These are phyloP conservation scores for Fragum whitleyi DNA, from an alignment of 2,888 invertebrate species.

Conservation along the genomic window DNA sequence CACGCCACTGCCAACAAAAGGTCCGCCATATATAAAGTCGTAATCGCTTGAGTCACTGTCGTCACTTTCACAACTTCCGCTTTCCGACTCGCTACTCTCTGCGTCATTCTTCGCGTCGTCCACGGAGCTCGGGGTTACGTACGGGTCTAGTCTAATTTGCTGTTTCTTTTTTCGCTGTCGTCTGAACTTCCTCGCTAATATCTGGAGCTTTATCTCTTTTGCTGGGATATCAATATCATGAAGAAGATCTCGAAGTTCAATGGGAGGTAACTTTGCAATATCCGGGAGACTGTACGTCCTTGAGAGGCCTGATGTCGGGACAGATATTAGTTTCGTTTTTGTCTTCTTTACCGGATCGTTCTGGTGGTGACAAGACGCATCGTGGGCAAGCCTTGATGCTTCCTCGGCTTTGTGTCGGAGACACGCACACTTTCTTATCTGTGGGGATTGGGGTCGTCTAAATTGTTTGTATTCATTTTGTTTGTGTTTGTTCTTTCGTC, in stretches of 20 bases:
- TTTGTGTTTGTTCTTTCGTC: constrained; percentile 37
- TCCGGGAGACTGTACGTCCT: constrained; percentile 55
- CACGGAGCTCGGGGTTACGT: constrained; percentile 25
- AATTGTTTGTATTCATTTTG: not conserved
- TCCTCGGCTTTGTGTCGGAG: constrained; percentile 14
- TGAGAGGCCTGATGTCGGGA: constrained; percentile 51
- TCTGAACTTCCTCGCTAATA: constrained; percentile 58
- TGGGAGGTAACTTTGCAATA: constrained; percentile 38
- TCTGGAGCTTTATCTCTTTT: constrained; percentile 65
- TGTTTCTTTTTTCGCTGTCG: constrained; percentile 48
- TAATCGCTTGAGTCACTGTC: constrained; percentile 47
- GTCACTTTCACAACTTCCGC: constrained; percentile 28
- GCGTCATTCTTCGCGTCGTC: not conserved
- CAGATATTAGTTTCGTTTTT: constrained; percentile 49
- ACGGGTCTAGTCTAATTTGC: constrained; percentile 45
- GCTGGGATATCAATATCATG: constrained; percentile 62
- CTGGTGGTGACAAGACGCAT: constrained; percentile 42
- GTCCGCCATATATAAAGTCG: constrained; percentile 54
- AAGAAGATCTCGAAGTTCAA: constrained; percentile 55
- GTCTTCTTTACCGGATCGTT: constrained; percentile 25
- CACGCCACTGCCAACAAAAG: constrained; percentile 62
- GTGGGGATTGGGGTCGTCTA: constrained; percentile 33
- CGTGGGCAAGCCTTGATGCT: not conserved
- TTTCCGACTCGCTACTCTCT: constrained; percentile 9
- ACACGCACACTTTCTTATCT: constrained; percentile 14